A percentile compares a stretch with the other conserved stretches of the same genome.
Conservation (phyloP, 2,113 vertebrate genomes). For the Psephotus haematonotus region DNA sequence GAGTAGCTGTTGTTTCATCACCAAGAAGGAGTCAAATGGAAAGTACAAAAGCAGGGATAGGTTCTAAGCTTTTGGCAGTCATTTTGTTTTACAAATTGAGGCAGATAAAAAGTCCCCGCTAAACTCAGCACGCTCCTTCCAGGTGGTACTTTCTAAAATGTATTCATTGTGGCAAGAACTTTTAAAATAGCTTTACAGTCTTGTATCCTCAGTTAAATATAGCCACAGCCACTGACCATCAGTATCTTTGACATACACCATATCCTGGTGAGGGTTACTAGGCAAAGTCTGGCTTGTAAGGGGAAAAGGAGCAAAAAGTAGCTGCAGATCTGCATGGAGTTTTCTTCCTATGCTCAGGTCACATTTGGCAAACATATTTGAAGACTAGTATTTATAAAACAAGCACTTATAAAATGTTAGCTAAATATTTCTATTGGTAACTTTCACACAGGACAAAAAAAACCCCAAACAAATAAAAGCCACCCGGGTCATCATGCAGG, state of each 20-base stretch:
- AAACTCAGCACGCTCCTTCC: neutral
- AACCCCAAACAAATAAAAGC: neutral
- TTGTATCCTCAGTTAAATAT: neutral
- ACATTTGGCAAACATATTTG: neutral
- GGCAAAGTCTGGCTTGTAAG: neutral
- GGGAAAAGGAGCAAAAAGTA: neutral
- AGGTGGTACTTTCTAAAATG: slow-evolving; percentile 67
- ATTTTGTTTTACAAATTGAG: slow-evolving; percentile 33
- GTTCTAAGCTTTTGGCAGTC: neutral
- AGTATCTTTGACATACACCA: neutral
- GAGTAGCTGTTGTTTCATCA: slow-evolving; percentile 60
- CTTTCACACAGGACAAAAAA: neutral
- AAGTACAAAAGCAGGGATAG: slow-evolving; percentile 19
- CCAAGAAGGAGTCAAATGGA: slow-evolving; percentile 34
- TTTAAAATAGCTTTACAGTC: slow-evolving; percentile 25
- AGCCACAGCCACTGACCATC: neutral
- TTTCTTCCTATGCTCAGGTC: neutral
- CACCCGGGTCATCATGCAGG: neutral
- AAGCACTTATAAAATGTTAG: neutral
- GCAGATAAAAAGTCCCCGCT: slow-evolving; percentile 14
- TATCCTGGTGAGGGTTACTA: neutral
- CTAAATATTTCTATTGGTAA: neutral
- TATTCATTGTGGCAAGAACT: slow-evolving; percentile 6
- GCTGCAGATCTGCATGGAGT: neutral
- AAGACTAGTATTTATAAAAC: neutral